These are phyloP conservation scores for Coluber constrictor DNA, from an alignment of 2,797 vertebrate species.

Conservation along the genomic window DNA sequence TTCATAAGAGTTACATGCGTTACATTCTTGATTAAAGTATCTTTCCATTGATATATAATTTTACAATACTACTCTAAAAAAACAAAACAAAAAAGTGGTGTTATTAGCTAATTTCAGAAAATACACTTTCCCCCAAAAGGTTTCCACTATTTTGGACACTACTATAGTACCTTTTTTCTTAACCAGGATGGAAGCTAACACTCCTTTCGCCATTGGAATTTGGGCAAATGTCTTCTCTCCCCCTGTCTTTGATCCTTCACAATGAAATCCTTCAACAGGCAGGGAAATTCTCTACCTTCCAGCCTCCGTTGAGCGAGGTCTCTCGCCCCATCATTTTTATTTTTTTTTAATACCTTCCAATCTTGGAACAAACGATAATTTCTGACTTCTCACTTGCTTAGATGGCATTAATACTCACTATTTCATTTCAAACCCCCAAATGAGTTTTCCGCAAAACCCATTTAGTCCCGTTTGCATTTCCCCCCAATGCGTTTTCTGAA, in stretches of 20 bases:
- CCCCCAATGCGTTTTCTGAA: slow-evolving; percentile 5
- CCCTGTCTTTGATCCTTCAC: neutral
- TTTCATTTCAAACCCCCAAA: neutral
- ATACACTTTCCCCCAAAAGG: too few species aligned
- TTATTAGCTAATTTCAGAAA: too few species aligned
- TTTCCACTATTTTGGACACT: too few species aligned
- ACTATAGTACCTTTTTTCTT: neutral
- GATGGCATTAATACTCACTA: neutral
- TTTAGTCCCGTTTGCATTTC: neutral
- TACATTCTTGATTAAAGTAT: too few species aligned
- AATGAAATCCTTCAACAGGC: neutral
- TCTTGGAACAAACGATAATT: accelerated
- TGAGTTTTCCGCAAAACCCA: neutral
- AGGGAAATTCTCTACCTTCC: neutral
- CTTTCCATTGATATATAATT: too few species aligned
- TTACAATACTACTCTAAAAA: too few species aligned
- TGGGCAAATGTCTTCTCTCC: neutral
- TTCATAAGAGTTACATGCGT: too few species aligned
- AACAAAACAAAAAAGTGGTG: too few species aligned
- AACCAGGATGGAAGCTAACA: neutral
- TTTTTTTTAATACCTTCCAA: neutral
- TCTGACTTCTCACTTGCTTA: neutral
- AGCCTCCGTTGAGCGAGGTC: neutral
- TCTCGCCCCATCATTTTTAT: neutral
- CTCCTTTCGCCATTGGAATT: neutral